Conservation (phyloP, 2,888 invertebrate genomes). For the Oscheius sp. region DNA sequence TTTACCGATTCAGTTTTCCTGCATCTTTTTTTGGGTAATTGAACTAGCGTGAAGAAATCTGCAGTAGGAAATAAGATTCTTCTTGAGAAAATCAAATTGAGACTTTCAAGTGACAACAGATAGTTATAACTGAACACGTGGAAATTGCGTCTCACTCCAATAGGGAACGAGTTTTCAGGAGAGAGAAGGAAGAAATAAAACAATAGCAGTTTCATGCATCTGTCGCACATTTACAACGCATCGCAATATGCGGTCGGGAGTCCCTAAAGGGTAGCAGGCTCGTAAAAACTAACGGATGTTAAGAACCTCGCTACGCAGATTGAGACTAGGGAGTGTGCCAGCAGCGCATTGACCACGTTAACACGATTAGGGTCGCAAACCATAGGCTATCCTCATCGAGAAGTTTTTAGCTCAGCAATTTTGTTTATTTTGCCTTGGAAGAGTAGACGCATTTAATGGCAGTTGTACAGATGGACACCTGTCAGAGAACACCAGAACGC, state of each 20-base stretch:
- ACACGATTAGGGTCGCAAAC: constrained; percentile 17
- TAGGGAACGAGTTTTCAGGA: constrained; percentile 3
- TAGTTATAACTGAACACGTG: not conserved
- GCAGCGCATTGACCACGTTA: constrained; percentile 23
- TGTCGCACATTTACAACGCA: constrained; percentile 25
- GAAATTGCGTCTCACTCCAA: constrained; percentile 9
- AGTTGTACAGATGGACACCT: constrained; percentile 16
- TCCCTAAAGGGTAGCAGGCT: constrained; percentile 19
- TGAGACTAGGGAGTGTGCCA: constrained; percentile 2
- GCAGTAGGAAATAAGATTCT: no score
- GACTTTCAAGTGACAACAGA: no score
- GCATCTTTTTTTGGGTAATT: no score
- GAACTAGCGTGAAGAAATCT: no score
- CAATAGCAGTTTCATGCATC: constrained; percentile 25
- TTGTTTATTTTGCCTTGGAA: not conserved
- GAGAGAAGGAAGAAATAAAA: constrained; percentile 9
- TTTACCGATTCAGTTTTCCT: no score
- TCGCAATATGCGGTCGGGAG: constrained; percentile 18
- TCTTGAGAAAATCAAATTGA: no score
- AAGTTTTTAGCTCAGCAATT: not conserved
- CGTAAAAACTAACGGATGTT: constrained; percentile 11
- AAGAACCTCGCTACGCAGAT: not conserved
- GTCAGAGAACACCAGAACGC: constrained; percentile 1
- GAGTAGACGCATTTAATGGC: not conserved
- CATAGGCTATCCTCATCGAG: not conserved